These are phyloP conservation scores for Circaetus gallicus DNA, from an alignment of 2,113 vertebrate genomes.

Conservation along the genomic window DNA sequence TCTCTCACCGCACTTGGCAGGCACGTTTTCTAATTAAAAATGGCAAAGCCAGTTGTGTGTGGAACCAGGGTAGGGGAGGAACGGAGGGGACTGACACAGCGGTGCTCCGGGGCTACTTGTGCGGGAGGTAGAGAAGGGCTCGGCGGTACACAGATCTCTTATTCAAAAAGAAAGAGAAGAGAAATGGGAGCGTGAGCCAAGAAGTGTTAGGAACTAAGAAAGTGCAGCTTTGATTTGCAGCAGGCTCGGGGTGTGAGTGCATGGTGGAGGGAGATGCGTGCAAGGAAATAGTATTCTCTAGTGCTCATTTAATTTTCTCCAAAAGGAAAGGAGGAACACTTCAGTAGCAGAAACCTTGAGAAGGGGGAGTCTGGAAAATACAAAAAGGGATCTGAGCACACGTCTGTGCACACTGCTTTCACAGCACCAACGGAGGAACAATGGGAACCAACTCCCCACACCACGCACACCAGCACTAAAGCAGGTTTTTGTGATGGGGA, in stretches of 20 bases:
- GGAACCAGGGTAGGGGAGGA: neutral
- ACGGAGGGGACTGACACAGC: neutral
- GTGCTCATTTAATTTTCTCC: neutral
- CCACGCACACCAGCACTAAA: neutral
- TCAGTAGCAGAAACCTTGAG: neutral
- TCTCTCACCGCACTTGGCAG: neutral
- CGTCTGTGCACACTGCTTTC: neutral
- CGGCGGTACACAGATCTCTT: neutral
- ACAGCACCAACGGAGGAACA: neutral
- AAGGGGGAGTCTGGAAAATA: neutral
- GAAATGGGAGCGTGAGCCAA: neutral
- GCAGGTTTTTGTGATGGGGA: neutral
- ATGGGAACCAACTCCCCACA: neutral
- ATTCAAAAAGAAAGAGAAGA: neutral
- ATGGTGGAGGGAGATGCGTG: neutral
- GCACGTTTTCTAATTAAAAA: conserved; percentile 38
- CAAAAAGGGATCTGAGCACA: neutral
- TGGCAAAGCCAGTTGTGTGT: neutral
- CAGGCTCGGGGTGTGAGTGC: neutral
- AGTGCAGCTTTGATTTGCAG: neutral
- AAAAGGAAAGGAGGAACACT: neutral
- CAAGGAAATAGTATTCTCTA: neutral
- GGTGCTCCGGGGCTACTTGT: neutral
- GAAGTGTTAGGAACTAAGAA: neutral
- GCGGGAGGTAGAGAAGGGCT: neutral